Evolutionary conservation across 2,113 vertebrate species (phyloP).

Genomic region (Tursiops truncatus): DNA sequence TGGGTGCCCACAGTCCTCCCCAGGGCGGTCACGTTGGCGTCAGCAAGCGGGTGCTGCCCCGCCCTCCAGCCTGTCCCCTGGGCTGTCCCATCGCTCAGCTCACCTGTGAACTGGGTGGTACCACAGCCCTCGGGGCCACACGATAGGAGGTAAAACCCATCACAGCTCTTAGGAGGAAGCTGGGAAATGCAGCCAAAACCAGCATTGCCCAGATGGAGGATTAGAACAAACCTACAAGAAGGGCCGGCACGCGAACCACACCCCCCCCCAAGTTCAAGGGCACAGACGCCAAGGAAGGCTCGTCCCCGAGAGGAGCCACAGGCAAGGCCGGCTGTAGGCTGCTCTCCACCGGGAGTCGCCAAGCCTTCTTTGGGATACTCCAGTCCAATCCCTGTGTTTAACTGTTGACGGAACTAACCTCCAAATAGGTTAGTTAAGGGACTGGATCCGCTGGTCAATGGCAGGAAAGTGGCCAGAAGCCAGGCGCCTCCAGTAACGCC

Average conservation of each 20-base stretch:
- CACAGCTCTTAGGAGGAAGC: not conserved
- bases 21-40: not conserved
- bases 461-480: not conserved
- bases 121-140: not conserved
- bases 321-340: no score
- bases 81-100: not conserved
- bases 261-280: not conserved
- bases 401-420: no score
- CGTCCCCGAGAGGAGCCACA: accelerated
- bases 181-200: not conserved
- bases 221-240: not conserved
- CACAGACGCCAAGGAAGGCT: not conserved
- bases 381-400: no score
- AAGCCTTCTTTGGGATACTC: not conserved
- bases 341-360: not conserved
- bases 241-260: not conserved
- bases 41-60: not conserved
- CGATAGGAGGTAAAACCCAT: not conserved
- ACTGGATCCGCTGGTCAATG: not conserved
- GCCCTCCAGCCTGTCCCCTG: not conserved
- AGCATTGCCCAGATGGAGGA: not conserved
- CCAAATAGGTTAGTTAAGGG: not conserved
- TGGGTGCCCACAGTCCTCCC: not conserved
- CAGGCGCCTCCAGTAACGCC: not conserved
- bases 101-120: not conserved